Base-by-base conservation (phyloP, 2,797 vertebrate species). In the Octomys mimax region DNA sequence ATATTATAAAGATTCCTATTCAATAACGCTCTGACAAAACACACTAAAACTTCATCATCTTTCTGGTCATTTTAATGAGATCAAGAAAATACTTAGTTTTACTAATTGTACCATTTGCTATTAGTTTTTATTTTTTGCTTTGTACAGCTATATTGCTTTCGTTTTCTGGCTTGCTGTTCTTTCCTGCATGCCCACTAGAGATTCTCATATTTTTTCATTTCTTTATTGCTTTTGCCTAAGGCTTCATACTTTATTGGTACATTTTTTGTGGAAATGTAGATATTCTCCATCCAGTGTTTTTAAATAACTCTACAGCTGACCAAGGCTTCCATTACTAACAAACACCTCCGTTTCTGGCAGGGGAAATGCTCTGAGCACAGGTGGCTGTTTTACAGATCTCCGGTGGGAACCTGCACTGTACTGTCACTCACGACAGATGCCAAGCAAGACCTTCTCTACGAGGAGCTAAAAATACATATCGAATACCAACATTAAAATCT, bases 91-190 rank as follows among this genome's bases (percentile, higher is more conserved):
- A 54, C 71, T 31, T n/a, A 11, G 1, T n/a, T 49, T 83, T 42
- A 7, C 8, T 16, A 9, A 39, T 49, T 81, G 28, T 57, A 57
- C 13, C 6, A 78, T 80, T 71, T 12, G 21, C 3, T 66, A 11
- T 87, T 80, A n/a, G 18, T 66, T 92, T 75, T 89, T 26, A 81
- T 24, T 42, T 81, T 81, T 87, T 83, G 7, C 18, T 92, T 79
- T 79, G 49, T 0, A 24, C 64, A 84, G 16, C 1, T 36, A 10
- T 77, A 6, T 71, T 64, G 19, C 66, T 97, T 93, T 39, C 33
- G 64, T 6, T 19, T 19, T 81, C 10, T 89, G 19, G 1, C n/a
- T 87, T 89, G n/a, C 8, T 42, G 2, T 42, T 66, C 21, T 85
- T 73, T 86, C 12, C 19, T 52, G 18, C 31, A 61, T 31, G 4